Evolutionary conservation across 2,888 invertebrate genomes (phyloP).

Genomic region (Agrenia bidenticulata): DNA sequence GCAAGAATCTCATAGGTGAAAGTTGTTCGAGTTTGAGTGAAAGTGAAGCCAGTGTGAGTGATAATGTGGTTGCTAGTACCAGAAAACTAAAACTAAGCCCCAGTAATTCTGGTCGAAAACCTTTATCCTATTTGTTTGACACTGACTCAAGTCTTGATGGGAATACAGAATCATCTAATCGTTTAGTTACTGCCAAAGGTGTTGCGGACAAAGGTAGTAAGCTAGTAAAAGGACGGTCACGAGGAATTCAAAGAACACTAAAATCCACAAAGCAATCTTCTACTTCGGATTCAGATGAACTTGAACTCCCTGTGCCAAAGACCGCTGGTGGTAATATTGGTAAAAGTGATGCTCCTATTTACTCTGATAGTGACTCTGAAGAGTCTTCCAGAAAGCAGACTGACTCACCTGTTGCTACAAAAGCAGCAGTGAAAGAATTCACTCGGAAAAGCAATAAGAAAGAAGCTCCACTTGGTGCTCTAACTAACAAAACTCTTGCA

Average conservation of each 20-base stretch:
- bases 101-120: constrained; percentile 53
- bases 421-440: constrained; percentile 40
- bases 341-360: constrained; percentile 58
- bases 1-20: constrained; percentile 56
- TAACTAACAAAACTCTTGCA: constrained; percentile 24
- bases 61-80: constrained; percentile 16
- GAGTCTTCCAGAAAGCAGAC: constrained; percentile 14
- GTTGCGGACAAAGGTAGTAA: constrained; percentile 56
- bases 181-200: constrained; percentile 57
- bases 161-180: constrained; percentile 58
- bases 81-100: constrained; percentile 4
- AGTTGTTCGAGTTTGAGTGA: constrained; percentile 51
- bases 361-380: constrained; percentile 78
- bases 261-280: constrained; percentile 55
- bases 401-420: constrained; percentile 19
- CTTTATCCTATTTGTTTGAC: constrained; percentile 55
- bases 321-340: constrained; percentile 16
- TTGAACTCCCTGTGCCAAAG: constrained; percentile 35
- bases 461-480: constrained; percentile 42
- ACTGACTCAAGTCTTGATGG: constrained; percentile 63
- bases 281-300: constrained; percentile 76
- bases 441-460: constrained; percentile 28
- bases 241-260: constrained; percentile 4
- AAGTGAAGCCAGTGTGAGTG: constrained; percentile 42
- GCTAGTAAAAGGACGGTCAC: constrained; percentile 13